Evolutionary conservation across 2,113 vertebrate species (phyloP), one percentile per base, ranked within the genome.

Genomic region (Cyanistes caeruleus): DNA sequence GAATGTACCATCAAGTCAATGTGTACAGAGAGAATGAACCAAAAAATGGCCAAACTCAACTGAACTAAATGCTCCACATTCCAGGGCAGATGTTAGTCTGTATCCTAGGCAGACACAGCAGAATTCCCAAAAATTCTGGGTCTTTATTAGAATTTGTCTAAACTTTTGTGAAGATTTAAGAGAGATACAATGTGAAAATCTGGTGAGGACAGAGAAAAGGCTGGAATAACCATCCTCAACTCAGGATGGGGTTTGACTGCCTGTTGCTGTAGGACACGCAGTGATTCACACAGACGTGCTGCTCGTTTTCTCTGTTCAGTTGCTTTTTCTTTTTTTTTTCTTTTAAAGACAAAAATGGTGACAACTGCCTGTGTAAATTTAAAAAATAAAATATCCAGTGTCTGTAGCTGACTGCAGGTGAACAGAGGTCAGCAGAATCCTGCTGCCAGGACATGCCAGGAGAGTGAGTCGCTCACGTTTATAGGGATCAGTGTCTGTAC

Each of bases 161-260:
- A 83, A 73, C 4, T 35, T 65, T 11, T 46, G 20, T 35, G 39
- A 59, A 78, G 24, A 25, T 53, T 35, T 65, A 41, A 5, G 19
- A 65, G 51, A 74, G 9, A 35, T 3, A 33, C 0, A 31, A 56
- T 0, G 2, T 17, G 16, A 35, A 58, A 43, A 69, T 25, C 6
- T 37, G 25, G 25, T 51, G 46, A 84, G 62, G 43, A 24, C 6
- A 70, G 52, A 48, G 21, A 27, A 27, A 51, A 69, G 49, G 39
- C 46, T 84, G 59, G 11, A 78, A 67, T 0, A 77, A 31, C 28
- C n/a, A 82, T 2, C 10, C 49, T n/a, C 24, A 28, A 39, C 51
- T 73, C 23, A 73, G 17, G 72, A 59, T 6, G 28, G 8, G 5
- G 15, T 44, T 20, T 58, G 62, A 39, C 31, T 53, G 35, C 25